These are phyloP conservation scores for Nemopilema nomurai DNA, from an alignment of 30 jellyfish, hydroid and myxozoan genomes.

Conservation along the genomic window DNA sequence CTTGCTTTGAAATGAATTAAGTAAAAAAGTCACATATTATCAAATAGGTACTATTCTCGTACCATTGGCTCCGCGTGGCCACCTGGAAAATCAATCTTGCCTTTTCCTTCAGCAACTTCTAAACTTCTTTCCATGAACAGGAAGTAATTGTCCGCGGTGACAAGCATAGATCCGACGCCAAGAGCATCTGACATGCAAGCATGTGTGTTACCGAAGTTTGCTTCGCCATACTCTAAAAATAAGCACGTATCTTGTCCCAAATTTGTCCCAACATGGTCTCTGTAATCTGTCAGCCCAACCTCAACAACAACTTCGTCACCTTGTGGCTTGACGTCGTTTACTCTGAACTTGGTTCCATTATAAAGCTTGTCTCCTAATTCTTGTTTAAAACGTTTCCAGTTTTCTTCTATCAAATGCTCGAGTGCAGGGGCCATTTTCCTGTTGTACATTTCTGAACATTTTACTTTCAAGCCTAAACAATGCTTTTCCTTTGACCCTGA, in stretches of 20 bases:
- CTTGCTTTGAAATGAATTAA: too few relatives aligned
- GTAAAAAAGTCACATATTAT: too few relatives aligned
- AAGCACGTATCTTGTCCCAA: conserved; percentile 11
- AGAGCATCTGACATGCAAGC: conserved; percentile 93
- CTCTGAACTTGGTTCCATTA: conserved; percentile 84
- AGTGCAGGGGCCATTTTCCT: conserved; percentile 53
- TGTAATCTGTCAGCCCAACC: conserved; percentile 88
- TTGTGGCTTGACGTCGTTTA: conserved; percentile 27
- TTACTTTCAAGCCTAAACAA: conserved; percentile 13
- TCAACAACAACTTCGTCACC: conserved; percentile 22
- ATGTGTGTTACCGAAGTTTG: conserved; percentile 22
- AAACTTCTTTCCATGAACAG: conserved; percentile 73
- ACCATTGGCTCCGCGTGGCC: conserved; percentile 99
- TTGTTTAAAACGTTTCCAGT: conserved; percentile 51
- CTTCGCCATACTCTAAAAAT: conserved; percentile 36
- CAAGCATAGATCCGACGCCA: conserved; percentile 83
- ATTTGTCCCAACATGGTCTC: conserved; percentile 79
- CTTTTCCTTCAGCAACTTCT: conserved; percentile 89
- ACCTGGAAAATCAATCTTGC: conserved; percentile 91
- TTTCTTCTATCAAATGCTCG: conserved; percentile 58
- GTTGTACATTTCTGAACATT: conserved; percentile 44
- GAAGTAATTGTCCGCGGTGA: conserved; percentile 72
- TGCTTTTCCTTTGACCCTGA: conserved; percentile 20
- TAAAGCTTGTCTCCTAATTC: conserved; percentile 49
- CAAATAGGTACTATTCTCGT: too few relatives aligned